phyloP scores from a whole-genome alignment of 2,888 invertebrate species.

The Nasonovia ribisnigri region DNA sequence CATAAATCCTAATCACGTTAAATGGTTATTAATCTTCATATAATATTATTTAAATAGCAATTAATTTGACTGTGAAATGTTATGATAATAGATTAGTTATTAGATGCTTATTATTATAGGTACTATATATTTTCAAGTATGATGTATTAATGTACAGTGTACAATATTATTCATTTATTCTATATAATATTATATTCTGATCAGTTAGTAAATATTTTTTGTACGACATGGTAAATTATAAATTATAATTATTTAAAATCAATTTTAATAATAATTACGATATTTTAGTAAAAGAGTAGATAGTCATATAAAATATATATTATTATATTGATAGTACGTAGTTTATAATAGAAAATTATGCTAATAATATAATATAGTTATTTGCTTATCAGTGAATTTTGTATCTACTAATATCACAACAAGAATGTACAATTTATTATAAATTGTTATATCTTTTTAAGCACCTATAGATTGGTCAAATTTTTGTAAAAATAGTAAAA shows the following conservation, averaged over 20 bases:
- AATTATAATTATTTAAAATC: background rate
- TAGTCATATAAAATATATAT: background rate
- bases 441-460: no score
- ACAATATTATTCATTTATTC: no score
- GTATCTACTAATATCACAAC: no score
- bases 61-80: background rate
- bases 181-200: background rate
- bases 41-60: slow-evolving; percentile 15
- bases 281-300: background rate
- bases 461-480: background rate
- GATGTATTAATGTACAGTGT: background rate
- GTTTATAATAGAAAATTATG: background rate
- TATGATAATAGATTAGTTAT: background rate
- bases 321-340: background rate
- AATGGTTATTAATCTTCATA: background rate
- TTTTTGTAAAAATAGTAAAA: background rate
- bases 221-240: background rate
- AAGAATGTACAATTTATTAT: no score
- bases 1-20: background rate
- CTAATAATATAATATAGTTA: no score
- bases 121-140: background rate
- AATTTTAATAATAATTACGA: background rate
- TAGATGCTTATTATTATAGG: background rate
- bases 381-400: no score
- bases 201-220: background rate